Evolutionary conservation across 2,888 invertebrate genomes (phyloP), one percentile per base, ranked within the genome.

Genomic region (Perizoma flavofasciatum): DNA sequence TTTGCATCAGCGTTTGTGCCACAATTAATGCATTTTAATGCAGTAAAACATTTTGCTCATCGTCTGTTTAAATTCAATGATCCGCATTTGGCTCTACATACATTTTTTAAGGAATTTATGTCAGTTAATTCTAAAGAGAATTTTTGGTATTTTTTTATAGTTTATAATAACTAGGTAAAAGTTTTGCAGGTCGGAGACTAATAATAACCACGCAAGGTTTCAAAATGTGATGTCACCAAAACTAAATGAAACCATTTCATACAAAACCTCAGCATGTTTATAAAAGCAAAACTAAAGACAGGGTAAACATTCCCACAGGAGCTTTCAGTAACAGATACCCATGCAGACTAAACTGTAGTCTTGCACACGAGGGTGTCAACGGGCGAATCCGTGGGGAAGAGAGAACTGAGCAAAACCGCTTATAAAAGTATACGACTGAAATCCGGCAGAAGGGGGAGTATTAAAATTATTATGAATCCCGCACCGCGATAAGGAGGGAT

Each of bases 401-500:
- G 75, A 59, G 43, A 51, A 46, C 49, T 53, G 50, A 62, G 47
- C 55, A 72, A 75, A 82, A 81, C 79, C 82, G 83, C 82, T 83
- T 86, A 82, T 82, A 83, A 81, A 86, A 86, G 81, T 84, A 85
- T 86, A 82, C 83, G 78, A 70, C 67, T 75, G 74, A 78, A 83
- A 81, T 82, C 81, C 77, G 74, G 71, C 65, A 67, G 63, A 70
- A 72, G 74, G 75, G 70, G 71, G 75, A 74, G 86, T 88, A 91
- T 90, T 89, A 91, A 92, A 91, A 92, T 92, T 88, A 89, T 91
- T 90, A 92, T 91, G 83, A 91, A 89, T 88, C 86, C 85, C 79
- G 80, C 75, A 75, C 63, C 69, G 78, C 84, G 84, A 85, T 86
- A 87, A 86, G 83, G 86, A 81, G 82, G 86, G 87, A 86, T 86